A percentile compares a stretch with the other conserved stretches of the same genome.
Evolutionary conservation across 2,888 invertebrate genomes (phyloP).

Genomic region (Nysson spinosus): DNA sequence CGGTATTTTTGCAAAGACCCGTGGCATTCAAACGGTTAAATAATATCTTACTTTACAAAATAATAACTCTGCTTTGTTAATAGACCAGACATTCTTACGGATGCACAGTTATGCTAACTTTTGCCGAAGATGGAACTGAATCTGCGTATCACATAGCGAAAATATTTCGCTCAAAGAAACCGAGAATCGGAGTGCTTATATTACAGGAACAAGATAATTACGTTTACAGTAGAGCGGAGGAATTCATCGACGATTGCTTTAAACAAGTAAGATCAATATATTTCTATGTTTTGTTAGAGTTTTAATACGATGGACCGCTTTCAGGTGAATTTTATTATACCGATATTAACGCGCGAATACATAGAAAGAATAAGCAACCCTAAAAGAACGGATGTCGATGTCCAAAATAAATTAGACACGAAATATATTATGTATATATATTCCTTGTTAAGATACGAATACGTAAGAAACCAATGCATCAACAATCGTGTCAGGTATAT

Average conservation of each 20-base stretch:
- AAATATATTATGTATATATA: constrained; percentile 69
- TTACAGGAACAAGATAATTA: constrained; percentile 79
- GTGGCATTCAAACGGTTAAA: no score
- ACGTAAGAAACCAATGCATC: constrained; percentile 59
- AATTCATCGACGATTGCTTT: constrained; percentile 80
- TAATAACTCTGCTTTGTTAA: constrained; percentile 5
- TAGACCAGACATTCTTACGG: constrained; percentile 53
- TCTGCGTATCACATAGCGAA: constrained; percentile 78
- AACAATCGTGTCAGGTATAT: constrained; percentile 67
- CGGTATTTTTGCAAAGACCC: no score
- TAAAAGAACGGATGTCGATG: constrained; percentile 52
- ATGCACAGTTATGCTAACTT: constrained; percentile 78
- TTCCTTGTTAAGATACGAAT: constrained; percentile 65
- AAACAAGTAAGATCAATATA: constrained; percentile 77
- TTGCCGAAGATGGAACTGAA: constrained; percentile 79
- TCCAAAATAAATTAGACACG: constrained; percentile 54
- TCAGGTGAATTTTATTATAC: constrained; percentile 80
- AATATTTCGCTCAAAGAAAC: constrained; percentile 74
- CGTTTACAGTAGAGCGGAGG: constrained; percentile 79
- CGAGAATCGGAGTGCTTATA: constrained; percentile 75
- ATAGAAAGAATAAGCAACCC: constrained; percentile 77
- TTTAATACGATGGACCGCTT: constrained; percentile 34
- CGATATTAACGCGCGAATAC: constrained; percentile 80
- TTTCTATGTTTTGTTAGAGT: background rate
- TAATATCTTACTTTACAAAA: no score